phyloP scores from a whole-genome alignment of 2,113 vertebrate species.

The Campylomormyrus numenius region DNA sequence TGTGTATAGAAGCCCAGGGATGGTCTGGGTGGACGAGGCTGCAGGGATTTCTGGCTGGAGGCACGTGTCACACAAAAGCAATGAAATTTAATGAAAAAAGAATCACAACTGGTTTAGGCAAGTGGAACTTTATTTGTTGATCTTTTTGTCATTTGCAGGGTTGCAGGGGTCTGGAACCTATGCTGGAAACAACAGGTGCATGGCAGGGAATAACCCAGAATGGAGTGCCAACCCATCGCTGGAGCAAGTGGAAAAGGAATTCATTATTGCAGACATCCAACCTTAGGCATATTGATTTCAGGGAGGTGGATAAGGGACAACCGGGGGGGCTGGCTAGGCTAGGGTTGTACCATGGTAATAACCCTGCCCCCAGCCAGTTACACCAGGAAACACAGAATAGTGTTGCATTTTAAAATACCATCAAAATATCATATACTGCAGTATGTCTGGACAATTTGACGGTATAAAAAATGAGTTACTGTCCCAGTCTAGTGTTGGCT shows the following conservation, averaged over 20 bases:
- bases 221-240: neutral
- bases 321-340: too few species aligned
- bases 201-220: neutral
- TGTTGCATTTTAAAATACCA: neutral
- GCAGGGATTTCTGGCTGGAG: neutral
- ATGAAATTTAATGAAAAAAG: neutral
- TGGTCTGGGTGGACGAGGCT: neutral
- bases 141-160: neutral
- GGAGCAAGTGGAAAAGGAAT: neutral
- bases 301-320: too few species aligned
- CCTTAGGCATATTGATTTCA: too few species aligned
- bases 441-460: neutral
- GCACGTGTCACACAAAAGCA: neutral
- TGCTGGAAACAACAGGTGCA: neutral
- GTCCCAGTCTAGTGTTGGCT: neutral
- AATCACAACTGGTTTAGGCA: neutral
- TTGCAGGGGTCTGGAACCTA: neutral
- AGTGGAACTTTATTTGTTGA: neutral
- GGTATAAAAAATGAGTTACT: neutral
- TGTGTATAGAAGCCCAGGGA: neutral
- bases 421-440: neutral
- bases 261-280: too few species aligned
- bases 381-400: neutral
- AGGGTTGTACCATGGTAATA: neutral
- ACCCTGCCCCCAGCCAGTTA: neutral